Evolutionary conservation across 2,797 vertebrate species (phyloP).

Genomic region (Amphiprion clarkii): DNA sequence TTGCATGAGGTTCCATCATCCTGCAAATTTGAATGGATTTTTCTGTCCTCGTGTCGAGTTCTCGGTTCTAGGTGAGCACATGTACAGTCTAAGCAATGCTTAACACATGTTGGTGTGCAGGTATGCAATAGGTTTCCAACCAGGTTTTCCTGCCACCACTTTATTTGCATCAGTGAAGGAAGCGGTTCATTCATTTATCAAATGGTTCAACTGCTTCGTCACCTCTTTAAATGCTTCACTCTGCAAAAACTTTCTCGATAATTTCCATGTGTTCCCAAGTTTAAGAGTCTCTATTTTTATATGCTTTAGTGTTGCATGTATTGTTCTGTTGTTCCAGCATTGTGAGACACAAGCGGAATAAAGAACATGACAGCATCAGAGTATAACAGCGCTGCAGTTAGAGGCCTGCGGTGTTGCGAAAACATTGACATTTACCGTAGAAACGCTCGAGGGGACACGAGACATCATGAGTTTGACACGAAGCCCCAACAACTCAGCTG

Average conservation of each 20-base stretch:
- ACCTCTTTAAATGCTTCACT: conserved; percentile 17
- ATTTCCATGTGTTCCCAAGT: too few relatives aligned
- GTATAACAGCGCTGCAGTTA: conserved; percentile 52
- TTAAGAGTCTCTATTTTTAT: background rate
- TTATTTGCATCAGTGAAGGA: conserved; percentile 40
- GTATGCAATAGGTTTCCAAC: conserved; percentile 8
- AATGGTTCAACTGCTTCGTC: conserved; percentile 36
- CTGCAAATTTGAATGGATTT: background rate
- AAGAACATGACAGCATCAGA: conserved; percentile 6
- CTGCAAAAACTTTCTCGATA: background rate
- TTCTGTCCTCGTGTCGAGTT: background rate
- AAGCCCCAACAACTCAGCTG: conserved; percentile 52
- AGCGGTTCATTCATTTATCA: conserved; percentile 52
- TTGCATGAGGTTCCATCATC: background rate
- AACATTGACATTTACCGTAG: conserved; percentile 71
- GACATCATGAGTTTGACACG: conserved; percentile 64
- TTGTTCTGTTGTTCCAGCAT: conserved; percentile 10
- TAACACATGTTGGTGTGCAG: conserved; percentile 11
- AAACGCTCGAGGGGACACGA: conserved; percentile 59
- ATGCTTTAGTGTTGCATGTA: background rate
- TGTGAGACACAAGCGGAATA: conserved; percentile 28
- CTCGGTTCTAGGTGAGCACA: background rate
- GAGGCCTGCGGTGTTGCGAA: conserved; percentile 46
- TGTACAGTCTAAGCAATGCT: background rate
- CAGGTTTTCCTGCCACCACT: conserved; percentile 42